Evolutionary conservation across 2,888 invertebrate genomes (phyloP), one percentile per base, ranked within the genome.

Genomic region (Darwinula stevensoni): DNA sequence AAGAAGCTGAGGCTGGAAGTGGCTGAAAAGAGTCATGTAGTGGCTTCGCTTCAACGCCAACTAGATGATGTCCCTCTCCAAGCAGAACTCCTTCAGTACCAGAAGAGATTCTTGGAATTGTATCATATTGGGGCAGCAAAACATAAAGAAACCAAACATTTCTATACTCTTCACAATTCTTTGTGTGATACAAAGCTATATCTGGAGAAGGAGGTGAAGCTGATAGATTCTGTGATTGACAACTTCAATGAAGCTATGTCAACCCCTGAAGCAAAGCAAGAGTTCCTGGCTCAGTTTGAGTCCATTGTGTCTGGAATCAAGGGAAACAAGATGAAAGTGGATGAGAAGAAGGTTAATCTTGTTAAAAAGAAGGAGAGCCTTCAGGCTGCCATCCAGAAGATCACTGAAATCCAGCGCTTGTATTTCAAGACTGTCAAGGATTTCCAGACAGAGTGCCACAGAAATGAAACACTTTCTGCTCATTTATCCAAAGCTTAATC

Each of bases 71-170:
- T 86, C 34, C 94, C 94, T 1, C 74, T 78, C 17, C 63, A 84
- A 36, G 75, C 80, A 0, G 94, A 97, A 49, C 55, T 94, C 33
- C 64, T 76, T 32, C 94, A 97, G 47, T 94, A 97, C 50, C 88
- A 94, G 49, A 64, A 76, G 44, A 59, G 94, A 42, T 94, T 97
- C 51, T 62, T 91, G 44, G 94, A 94, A 54, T 62, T 94, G 5
- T 88, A 88, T 47, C 82, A 84, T 56, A 86, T 58, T 84, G 84
- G 94, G 46, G 73, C 84, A 37, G 72, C 75, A 16, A 88, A 82
- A 45, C 86, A 91, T 50, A 72, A 75, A 48, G 88, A 94, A 60
- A 91, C 91, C 0, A 91, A 91, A 52, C 86, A 91, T 58, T 88
- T 82, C 57, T 94, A 76, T 50, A 82, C 80, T 27, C 61, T 91